Evolutionary conservation across 2,888 invertebrate species (phyloP).

Genomic region (Stenichneumon culpator): DNA sequence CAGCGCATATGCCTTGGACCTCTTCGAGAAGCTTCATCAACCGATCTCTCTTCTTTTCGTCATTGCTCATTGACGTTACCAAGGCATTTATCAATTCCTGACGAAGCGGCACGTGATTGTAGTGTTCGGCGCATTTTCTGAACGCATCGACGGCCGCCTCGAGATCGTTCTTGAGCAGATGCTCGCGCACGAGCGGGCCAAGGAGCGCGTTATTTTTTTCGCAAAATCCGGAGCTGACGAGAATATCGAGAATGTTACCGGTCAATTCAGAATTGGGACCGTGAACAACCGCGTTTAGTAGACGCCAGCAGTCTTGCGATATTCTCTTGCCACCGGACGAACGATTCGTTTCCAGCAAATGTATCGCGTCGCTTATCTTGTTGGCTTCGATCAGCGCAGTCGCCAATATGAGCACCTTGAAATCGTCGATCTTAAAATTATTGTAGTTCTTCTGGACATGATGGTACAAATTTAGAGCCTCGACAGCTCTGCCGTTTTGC

Average conservation of each 20-base stretch:
- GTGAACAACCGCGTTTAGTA: conserved; percentile 87
- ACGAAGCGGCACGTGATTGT: conserved; percentile 89
- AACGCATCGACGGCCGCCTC: conserved; percentile 87
- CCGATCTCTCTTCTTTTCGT: conserved; percentile 19
- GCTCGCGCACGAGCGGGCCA: conserved; percentile 88
- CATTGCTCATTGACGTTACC: conserved; percentile 57
- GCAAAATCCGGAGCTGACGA: conserved; percentile 87
- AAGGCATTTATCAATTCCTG: conserved; percentile 87
- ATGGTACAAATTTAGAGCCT: conserved; percentile 86
- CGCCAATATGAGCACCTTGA: conserved; percentile 89
- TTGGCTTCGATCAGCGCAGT: conserved; percentile 87
- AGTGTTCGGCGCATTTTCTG: conserved; percentile 85
- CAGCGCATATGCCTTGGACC: conserved; percentile 56
- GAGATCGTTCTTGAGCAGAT: conserved; percentile 86
- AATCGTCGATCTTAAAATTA: conserved; percentile 88
- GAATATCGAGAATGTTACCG: conserved; percentile 86
- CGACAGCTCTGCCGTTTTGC: conserved; percentile 86
- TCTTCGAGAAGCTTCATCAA: conserved; percentile 65
- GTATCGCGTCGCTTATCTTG: conserved; percentile 50
- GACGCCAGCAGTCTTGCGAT: conserved; percentile 87
- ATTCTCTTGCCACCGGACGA: conserved; percentile 70
- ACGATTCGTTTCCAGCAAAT: conserved; percentile 28
- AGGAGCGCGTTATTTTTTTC: conserved; percentile 87
- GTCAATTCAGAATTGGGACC: conserved; percentile 84
- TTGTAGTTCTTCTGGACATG: conserved; percentile 86